These are phyloP conservation scores for Drosophila mojavensis DNA, from an alignment of 1,140 invertebrate genomes.

Conservation along the genomic window DNA sequence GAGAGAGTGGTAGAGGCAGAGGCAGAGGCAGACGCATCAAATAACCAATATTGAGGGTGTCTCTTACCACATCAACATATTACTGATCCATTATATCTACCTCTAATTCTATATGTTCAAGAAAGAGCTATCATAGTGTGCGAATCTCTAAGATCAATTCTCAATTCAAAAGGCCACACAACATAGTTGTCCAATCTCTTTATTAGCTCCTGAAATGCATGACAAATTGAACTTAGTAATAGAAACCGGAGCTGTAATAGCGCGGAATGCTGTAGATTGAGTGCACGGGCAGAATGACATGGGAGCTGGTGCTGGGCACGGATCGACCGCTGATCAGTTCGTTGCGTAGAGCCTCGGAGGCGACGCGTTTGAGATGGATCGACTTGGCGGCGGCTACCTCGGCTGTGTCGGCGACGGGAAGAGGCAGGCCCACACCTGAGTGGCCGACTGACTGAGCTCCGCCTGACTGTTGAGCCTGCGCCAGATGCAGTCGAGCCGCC, in stretches of 20 bases:
- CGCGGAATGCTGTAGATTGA: constrained; percentile 55
- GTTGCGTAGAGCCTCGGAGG: constrained; percentile 62
- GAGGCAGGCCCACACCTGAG: constrained; percentile 68
- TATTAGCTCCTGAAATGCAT: constrained; percentile 31
- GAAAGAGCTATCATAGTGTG: too few relatives aligned
- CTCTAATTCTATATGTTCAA: too few relatives aligned
- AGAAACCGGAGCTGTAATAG: constrained; percentile 58
- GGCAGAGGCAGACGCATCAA: not conserved
- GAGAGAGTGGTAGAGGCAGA: not conserved
- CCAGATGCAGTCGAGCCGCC: constrained; percentile 48
- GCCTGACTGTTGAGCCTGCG: constrained; percentile 22
- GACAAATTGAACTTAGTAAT: constrained; percentile 41
- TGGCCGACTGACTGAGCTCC: constrained; percentile 17
- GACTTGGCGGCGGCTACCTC: constrained; percentile 81
- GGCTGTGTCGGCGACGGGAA: constrained; percentile 73
- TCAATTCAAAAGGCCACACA: too few relatives aligned
- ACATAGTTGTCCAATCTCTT: constrained; percentile 18
- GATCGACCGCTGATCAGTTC: constrained; percentile 67
- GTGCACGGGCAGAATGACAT: constrained; percentile 49
- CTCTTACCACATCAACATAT: too few relatives aligned
- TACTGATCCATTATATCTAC: too few relatives aligned
- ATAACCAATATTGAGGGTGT: too few relatives aligned
- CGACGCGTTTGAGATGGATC: constrained; percentile 60
- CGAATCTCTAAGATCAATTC: too few relatives aligned
- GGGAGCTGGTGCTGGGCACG: constrained; percentile 58